phyloP scores from a whole-genome alignment of 2,797 vertebrate genomes.

The Thamnophis elegans region DNA sequence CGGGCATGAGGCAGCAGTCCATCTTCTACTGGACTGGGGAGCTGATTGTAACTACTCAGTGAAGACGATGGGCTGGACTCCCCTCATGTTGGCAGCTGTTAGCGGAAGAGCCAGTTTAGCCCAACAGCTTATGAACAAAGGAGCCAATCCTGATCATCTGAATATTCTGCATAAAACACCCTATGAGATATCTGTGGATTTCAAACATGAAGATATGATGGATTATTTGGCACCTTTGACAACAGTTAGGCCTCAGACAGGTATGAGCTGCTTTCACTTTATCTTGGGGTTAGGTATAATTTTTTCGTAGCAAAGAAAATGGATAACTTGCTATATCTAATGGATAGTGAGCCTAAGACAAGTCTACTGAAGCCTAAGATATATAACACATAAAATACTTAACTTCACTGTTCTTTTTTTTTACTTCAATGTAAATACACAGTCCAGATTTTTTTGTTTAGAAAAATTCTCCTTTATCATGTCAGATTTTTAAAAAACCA shows the following conservation, averaged over 20 bases:
- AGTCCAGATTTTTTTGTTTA: neutral
- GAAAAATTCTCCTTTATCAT: neutral
- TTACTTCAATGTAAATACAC: neutral
- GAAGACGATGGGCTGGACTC: conserved; percentile 88
- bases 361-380: neutral
- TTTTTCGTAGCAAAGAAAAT: neutral
- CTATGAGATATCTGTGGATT: conserved; percentile 88
- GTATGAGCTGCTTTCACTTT: conserved; percentile 62
- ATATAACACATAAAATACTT: neutral
- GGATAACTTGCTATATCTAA: neutral
- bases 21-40: conserved; percentile 91
- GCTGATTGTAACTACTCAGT: conserved; percentile 83
- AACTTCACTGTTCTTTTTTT: neutral
- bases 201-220: conserved; percentile 88
- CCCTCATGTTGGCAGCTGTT: conserved; percentile 87
- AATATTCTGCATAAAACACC: conserved; percentile 89
- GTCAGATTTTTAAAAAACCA: neutral
- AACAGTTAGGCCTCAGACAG: conserved; percentile 86
- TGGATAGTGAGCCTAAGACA: neutral
- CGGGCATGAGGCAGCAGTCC: conserved; percentile 82
- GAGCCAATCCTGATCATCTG: conserved; percentile 88
- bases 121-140: conserved; percentile 89
- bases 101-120: conserved; percentile 83
- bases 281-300: neutral
- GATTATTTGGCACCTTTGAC: conserved; percentile 90